Percentiles rank a stretch among this genome's conserved stretches.
Conservation (phyloP, 2,113 vertebrate genomes). For the Microtus richardsoni region DNA sequence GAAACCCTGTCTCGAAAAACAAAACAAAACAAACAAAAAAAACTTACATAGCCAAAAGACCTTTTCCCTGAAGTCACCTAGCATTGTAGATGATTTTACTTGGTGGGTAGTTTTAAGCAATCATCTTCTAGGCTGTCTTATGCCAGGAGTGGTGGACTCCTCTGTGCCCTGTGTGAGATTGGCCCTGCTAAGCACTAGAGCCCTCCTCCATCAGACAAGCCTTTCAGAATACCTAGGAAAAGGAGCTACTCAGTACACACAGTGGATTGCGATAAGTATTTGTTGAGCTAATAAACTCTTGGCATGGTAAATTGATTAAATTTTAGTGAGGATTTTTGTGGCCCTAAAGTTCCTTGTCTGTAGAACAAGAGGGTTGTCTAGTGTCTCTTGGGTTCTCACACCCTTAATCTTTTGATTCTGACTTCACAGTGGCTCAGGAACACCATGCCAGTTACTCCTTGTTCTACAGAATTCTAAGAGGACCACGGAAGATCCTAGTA, state of each 20-base stretch:
- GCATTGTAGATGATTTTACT: background rate
- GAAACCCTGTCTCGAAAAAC: no score
- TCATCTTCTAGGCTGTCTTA: background rate
- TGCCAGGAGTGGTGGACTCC: background rate
- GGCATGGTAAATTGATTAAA: background rate
- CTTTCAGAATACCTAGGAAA: background rate
- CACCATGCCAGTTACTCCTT: accelerated
- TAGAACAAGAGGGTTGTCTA: background rate
- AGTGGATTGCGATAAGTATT: background rate
- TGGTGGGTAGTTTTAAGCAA: background rate
- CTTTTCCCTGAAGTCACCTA: background rate
- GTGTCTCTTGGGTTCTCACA: background rate
- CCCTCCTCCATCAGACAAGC: no score
- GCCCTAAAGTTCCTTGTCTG: background rate
- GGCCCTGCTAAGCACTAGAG: background rate
- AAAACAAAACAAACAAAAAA: no score
- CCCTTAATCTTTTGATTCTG: background rate
- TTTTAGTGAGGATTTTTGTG: background rate
- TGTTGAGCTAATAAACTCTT: background rate
- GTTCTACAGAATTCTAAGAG: background rate
- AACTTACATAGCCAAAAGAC: background rate
- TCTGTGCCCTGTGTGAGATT: background rate
- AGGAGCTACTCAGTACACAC: background rate
- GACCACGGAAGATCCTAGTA: background rate
- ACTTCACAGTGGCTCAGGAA: background rate